A percentile compares a stretch with the other conserved stretches of the same genome.
Evolutionary conservation across 2,113 vertebrate species (phyloP).

Genomic region (Tursiops truncatus): DNA sequence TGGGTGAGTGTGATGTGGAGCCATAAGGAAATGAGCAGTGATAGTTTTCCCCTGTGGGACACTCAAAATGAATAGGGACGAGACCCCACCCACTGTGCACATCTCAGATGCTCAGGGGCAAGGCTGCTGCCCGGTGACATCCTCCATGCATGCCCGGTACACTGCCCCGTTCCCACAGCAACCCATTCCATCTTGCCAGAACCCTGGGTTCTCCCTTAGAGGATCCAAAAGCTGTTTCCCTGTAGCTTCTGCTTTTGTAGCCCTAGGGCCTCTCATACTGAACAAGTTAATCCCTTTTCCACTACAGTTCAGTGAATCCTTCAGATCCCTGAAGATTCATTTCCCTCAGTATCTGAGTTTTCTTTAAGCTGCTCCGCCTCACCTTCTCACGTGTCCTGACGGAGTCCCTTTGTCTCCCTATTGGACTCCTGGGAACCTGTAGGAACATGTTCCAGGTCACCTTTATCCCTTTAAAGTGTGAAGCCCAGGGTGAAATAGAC

Average conservation of each 20-base stretch:
- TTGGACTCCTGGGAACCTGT: not conserved
- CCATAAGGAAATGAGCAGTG: not conserved
- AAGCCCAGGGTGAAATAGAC: not conserved
- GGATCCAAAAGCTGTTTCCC: not conserved
- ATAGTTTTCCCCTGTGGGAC: not conserved
- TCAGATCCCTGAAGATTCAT: not conserved
- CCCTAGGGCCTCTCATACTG: not conserved
- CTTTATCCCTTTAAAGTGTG: not conserved
- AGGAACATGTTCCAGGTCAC: not conserved
- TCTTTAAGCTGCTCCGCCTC: not conserved
- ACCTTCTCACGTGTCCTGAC: not conserved
- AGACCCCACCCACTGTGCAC: accelerated
- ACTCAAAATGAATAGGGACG: not conserved
- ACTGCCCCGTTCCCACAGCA: not conserved
- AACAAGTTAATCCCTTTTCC: constrained; percentile 35
- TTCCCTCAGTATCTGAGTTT: not conserved
- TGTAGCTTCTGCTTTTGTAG: not conserved
- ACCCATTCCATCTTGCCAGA: not conserved
- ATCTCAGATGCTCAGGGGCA: not conserved
- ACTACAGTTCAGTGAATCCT: not conserved
- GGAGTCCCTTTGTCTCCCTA: not conserved
- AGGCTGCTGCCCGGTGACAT: not conserved
- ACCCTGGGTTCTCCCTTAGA: not conserved
- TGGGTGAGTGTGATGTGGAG: not conserved
- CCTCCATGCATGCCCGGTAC: accelerated